Evolutionary conservation across 1,140 invertebrate genomes (phyloP), one percentile per base, ranked within the genome.

Genomic region (Notospermus geniculatus): DNA sequence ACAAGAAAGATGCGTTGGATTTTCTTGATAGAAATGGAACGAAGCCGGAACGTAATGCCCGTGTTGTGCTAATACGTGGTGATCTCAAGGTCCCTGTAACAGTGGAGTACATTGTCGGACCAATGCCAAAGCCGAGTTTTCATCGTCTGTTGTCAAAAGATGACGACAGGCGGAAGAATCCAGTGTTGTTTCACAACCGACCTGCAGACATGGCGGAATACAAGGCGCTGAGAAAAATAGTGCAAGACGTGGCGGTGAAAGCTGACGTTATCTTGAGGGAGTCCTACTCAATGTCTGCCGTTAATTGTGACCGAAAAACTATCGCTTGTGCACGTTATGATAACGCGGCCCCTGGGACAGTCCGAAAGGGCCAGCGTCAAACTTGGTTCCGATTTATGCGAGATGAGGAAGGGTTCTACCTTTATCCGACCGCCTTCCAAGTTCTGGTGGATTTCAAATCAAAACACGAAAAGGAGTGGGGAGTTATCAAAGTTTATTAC

Each of bases 21-120:
- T 75, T 68, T 54, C 61, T 77, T n/a, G 59, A 68, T 9, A 63
- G 65, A 2, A 59, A 62, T 1, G 64, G 60, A 9, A 36, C 45
- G 2, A 62, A 62, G 54, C 77, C 77, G 0, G 59, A 60, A 19
- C 60, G 75, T 25, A 63, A 55, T 39, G 77, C 77, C 0, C 70
- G 67, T 41, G 74, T 71, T 0, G 60, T 69, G 46, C 65, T 79
- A 13, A 73, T 79, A 46, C 58, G 65, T 17, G 77, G 74, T 13
- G 74, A 71, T 53, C 41, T 27, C 1, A 32, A 36, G 11, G 68
- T 67, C 4, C 72, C 72, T 27, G 54, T 67, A 7, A 70, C 76
- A 0, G 71, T 73, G 54, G 77, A 79, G 57, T 77, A 79, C 56
- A 45, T 71, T 19, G 68, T 79, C 22, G 72, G 71, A 15, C 66